Evolutionary conservation across 2,113 vertebrate genomes (phyloP).

Genomic region (Rostratula benghalensis): DNA sequence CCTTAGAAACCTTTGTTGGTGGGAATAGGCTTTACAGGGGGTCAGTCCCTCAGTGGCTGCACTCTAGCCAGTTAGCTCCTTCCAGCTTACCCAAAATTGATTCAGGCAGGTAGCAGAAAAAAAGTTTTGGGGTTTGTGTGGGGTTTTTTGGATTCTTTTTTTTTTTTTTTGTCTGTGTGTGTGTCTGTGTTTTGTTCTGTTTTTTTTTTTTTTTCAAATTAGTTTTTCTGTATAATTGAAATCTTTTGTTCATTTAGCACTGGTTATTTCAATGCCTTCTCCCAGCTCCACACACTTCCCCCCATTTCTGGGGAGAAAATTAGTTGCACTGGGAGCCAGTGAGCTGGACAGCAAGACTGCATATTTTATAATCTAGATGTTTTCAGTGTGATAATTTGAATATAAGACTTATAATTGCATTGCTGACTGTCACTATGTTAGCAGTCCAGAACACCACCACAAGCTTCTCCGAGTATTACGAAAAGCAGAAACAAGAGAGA

Average conservation of each 20-base stretch:
- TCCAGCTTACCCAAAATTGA: neutral
- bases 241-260: neutral
- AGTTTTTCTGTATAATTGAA: neutral
- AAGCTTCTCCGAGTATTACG: neutral
- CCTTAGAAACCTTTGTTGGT: neutral
- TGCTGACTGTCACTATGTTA: neutral
- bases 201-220: neutral
- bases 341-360: neutral
- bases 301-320: neutral
- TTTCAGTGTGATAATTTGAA: neutral
- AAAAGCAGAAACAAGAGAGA: neutral
- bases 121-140: neutral
- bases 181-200: rapidly evolving
- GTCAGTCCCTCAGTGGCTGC: neutral
- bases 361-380: neutral
- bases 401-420: neutral
- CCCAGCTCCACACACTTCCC: neutral
- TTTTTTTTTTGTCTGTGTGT: too few relatives aligned
- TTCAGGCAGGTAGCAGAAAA: neutral
- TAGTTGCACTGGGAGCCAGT: neutral
- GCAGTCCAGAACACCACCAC: neutral
- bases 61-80: neutral
- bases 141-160: too few relatives aligned
- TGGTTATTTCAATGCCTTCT: neutral
- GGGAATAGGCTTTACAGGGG: neutral